A percentile compares a stretch with the other conserved stretches of the same genome.
phyloP scores from a whole-genome alignment of 2,113 vertebrate genomes.

The Narcine bancroftii region DNA sequence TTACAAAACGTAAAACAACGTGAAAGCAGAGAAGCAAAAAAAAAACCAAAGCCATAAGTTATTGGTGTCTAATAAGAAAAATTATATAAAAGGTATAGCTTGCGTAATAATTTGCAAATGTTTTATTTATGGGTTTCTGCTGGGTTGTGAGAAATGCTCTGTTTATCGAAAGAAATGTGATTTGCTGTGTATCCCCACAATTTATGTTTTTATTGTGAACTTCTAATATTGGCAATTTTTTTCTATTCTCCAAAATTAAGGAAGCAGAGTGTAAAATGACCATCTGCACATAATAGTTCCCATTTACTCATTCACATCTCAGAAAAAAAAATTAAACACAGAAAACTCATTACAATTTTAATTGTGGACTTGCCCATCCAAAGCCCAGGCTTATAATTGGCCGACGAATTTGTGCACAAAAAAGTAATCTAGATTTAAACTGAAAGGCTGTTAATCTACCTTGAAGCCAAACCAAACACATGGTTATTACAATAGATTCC shows the following conservation, averaged over 20 bases:
- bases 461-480: not conserved
- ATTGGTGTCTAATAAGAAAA: no score
- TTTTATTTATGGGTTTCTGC: no score
- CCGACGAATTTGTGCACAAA: not conserved
- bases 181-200: no score
- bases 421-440: conserved; percentile 2
- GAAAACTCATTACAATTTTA: not conserved
- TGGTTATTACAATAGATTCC: not conserved
- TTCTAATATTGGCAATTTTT: no score
- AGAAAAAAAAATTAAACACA: not conserved
- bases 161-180: no score
- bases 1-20: no score
- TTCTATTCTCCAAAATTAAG: not conserved
- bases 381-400: not conserved
- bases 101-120: no score
- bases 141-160: no score
- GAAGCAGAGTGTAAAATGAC: not conserved
- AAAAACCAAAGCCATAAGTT: no score
- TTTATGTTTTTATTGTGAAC: no score
- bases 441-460: not conserved
- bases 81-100: no score
- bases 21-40: no score
- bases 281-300: not conserved
- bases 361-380: not conserved
- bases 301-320: not conserved